Base-by-base conservation (phyloP, 2,888 invertebrate genomes). In the Drosophila affinis region DNA sequence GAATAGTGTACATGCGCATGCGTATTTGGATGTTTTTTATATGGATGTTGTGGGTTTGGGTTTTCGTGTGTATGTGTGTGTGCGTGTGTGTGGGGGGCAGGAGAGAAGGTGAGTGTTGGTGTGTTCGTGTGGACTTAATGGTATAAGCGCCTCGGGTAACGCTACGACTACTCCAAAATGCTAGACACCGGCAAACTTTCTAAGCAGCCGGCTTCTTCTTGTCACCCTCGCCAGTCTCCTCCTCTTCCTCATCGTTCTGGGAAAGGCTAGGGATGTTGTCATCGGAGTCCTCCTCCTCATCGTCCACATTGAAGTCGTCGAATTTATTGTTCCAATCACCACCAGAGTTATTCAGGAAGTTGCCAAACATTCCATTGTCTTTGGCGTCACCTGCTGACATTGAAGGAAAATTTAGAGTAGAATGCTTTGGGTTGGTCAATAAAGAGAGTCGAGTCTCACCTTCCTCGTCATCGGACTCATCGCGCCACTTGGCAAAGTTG, bases 401-500 rank as follows among this genome's bases (percentile, higher is more conserved):
- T 14, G 27, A 17, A 47, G 17, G 9, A 4, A n/a, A 14, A n/a
- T 62, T 45, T 12, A 24, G 9, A 54, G 2, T 24, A 7, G 12
- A 49, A 9, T 14, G 10, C 14, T 10, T n/a, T n/a, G 21, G 21
- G 9, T 21, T 39, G 24, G 9, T 24, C 0, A 7, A 7, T 4
- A 2, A 24, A n/a, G 2, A 39, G 10, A 24, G 6, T n/a, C 9
- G 2, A 27, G 52, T 39, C 63, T 76, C 72, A 90, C 91, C 94
- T 80, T 97, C 98, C 81, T 96, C 96, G 10, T 96, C 97, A 61
- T 96, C 97, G 73, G 98, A 98, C 93, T 99, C 99, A 93, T 99
- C 99, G 93, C 95, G 95, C 99, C 98, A 99, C 93, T 98, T 98
- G 91, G 97, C 97, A 92, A 99, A 99, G 91, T 99, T 99, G 87